phyloP scores from a whole-genome alignment of 2,113 vertebrate species.

The Corapipo altera region DNA sequence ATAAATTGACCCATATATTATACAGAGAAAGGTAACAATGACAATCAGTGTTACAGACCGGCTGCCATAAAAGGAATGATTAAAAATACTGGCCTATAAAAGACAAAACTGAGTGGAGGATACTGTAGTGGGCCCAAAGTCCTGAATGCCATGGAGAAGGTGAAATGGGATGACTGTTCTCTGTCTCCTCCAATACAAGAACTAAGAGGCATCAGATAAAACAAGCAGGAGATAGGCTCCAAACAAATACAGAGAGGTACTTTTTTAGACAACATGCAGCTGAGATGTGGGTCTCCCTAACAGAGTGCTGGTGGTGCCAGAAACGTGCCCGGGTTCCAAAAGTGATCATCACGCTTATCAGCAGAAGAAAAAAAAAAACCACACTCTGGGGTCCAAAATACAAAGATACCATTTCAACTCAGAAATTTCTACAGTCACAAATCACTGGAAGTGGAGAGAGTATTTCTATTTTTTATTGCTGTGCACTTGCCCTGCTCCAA shows the following conservation, averaged over 20 bases:
- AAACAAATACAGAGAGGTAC: not conserved
- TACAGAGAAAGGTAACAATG: not conserved
- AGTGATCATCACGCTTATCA: rapidly evolving
- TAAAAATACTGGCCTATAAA: not conserved
- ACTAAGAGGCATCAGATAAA: not conserved
- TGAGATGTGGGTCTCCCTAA: not conserved
- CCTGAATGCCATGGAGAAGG: not conserved
- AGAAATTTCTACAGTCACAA: not conserved
- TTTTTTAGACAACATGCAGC: not conserved
- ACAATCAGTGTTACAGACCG: not conserved
- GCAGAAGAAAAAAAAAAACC: not conserved
- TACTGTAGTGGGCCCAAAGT: not conserved
- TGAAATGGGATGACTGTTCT: not conserved
- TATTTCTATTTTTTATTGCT: not conserved
- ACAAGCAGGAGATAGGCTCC: not conserved
- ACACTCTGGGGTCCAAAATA: rapidly evolving
- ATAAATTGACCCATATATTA: not conserved
- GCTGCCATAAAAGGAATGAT: not conserved
- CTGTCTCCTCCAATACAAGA: not conserved
- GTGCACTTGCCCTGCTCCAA: not conserved
- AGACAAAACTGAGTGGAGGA: not conserved
- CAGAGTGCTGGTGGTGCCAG: not conserved
- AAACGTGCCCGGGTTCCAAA: not conserved
- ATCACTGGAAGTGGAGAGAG: not conserved
- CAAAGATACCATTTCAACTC: rapidly evolving